Percentiles rank a stretch among this genome's conserved stretches.
Evolutionary conservation across 2,888 invertebrate genomes (phyloP).

Genomic region (Rapana venosa): DNA sequence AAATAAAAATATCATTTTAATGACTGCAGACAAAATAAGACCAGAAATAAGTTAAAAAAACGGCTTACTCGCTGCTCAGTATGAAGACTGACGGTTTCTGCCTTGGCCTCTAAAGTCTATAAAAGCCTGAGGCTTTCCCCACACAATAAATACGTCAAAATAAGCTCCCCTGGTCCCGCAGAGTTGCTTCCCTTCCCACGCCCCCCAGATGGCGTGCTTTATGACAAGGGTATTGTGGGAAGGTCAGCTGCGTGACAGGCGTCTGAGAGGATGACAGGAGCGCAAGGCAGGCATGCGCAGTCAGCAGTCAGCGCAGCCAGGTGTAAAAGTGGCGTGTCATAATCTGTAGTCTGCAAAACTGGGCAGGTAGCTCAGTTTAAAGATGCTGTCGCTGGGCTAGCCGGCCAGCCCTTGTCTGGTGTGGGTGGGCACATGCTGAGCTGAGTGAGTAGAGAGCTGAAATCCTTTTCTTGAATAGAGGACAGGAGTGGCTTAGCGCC

Average conservation of each 20-base stretch:
- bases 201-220: conserved; percentile 3
- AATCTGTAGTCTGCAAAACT: not conserved
- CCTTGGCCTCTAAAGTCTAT: not conserved
- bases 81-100: not conserved
- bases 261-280: not conserved
- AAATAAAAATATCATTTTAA: not conserved
- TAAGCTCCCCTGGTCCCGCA: not conserved
- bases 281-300: not conserved
- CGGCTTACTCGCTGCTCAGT: not conserved
- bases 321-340: not conserved
- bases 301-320: not conserved
- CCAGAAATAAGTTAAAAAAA: not conserved
- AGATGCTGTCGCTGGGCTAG: too few relatives aligned
- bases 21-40: not conserved
- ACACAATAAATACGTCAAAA: not conserved
- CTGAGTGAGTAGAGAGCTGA: too few relatives aligned
- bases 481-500: too few relatives aligned
- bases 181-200: not conserved
- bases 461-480: too few relatives aligned
- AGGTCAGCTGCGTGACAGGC: conserved; percentile 1
- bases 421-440: too few relatives aligned
- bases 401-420: too few relatives aligned
- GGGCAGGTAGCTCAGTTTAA: not conserved
- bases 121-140: not conserved
- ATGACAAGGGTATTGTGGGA: conserved; percentile 18